phyloP scores from a whole-genome alignment of 64 coral and sea anemone genomes.

The Anthopleura sola region DNA sequence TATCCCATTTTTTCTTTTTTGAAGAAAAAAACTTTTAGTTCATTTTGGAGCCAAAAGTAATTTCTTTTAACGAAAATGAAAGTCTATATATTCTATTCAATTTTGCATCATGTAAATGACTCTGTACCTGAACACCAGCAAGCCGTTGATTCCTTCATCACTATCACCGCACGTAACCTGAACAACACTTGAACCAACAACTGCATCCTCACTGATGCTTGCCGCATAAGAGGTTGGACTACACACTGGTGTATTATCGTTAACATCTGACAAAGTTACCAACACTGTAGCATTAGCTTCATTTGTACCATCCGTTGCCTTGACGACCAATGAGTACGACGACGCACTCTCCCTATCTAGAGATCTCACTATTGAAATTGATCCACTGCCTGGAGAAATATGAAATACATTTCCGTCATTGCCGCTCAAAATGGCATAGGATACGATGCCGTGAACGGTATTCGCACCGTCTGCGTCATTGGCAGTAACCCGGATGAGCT shows the following conservation, averaged over 20 bases:
- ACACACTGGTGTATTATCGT: slow-evolving; percentile 45
- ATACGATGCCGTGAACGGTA: slow-evolving; percentile 31
- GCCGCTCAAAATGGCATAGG: slow-evolving; percentile 38
- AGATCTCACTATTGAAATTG: slow-evolving; percentile 23
- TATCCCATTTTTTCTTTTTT: no score
- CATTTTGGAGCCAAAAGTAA: no score
- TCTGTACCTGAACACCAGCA: slow-evolving; percentile 36
- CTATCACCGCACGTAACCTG: slow-evolving; percentile 38
- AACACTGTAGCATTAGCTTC: slow-evolving; percentile 38
- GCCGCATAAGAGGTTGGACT: slow-evolving; percentile 42
- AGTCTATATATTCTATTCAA: no score
- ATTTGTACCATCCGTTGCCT: slow-evolving; percentile 53
- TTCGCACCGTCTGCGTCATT: slow-evolving; percentile 35
- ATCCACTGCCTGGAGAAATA: slow-evolving; percentile 22
- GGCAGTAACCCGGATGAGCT: slow-evolving; percentile 39
- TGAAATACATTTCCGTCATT: slow-evolving; percentile 37
- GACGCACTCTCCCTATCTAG: slow-evolving; percentile 40
- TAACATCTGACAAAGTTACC: slow-evolving; percentile 33
- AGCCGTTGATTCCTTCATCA: slow-evolving; percentile 46
- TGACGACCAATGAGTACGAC: slow-evolving; percentile 27
- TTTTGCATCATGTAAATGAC: no score
- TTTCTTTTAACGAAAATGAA: no score
- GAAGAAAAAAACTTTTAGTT: no score
- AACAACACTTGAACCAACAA: slow-evolving; percentile 31
- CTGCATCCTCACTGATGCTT: slow-evolving; percentile 35